Percentiles rank a stretch among this genome's conserved stretches.
Evolutionary conservation across 2,113 vertebrate genomes (phyloP).

Genomic region (Cryptomyrus ogoouensis): DNA sequence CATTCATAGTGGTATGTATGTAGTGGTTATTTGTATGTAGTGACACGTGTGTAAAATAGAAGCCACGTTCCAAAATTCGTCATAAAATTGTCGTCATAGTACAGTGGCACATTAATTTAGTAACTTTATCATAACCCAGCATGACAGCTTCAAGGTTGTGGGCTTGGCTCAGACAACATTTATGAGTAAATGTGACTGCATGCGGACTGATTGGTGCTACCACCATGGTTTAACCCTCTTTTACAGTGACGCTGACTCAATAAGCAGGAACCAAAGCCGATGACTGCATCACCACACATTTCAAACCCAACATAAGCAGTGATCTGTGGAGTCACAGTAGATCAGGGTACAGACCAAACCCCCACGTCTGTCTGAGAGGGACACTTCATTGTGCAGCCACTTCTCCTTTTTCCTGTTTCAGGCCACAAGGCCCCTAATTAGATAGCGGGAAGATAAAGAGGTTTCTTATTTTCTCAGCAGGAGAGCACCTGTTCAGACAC

Average conservation of each 20-base stretch:
- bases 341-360: neutral
- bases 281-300: neutral
- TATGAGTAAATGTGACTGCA: neutral
- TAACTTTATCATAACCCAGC: neutral
- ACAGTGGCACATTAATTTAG: neutral
- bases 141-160: neutral
- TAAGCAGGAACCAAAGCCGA: neutral
- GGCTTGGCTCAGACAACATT: neutral
- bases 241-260: neutral
- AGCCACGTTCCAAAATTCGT: neutral
- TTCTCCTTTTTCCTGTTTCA: neutral
- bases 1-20: neutral
- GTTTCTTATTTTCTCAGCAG: conserved; percentile 29
- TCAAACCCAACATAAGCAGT: neutral
- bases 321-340: neutral
- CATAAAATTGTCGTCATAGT: neutral
- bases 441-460: neutral
- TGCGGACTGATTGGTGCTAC: neutral
- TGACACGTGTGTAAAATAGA: neutral
- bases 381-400: neutral
- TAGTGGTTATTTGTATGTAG: neutral
- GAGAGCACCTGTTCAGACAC: conserved; percentile 47
- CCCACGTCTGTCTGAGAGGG: neutral
- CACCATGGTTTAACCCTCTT: neutral
- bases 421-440: neutral